Evolutionary conservation across 1,140 invertebrate genomes (phyloP).

Genomic region (Arctopsyche grandis): DNA sequence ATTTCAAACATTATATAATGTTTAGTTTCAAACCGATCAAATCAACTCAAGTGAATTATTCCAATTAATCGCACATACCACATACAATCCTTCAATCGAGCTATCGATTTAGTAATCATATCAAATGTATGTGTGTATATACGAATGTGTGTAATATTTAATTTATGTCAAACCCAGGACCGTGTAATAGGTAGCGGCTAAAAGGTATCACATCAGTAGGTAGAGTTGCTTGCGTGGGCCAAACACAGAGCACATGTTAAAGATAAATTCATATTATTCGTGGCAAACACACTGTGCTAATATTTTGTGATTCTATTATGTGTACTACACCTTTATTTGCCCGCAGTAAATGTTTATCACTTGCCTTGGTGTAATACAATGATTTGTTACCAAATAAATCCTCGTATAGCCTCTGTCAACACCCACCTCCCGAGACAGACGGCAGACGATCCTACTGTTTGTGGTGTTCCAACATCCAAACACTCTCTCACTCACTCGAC

Average conservation of each 20-base stretch:
- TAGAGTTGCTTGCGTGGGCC: constrained; percentile 36
- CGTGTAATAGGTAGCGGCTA: constrained; percentile 1
- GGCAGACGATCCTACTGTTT: constrained; percentile 44
- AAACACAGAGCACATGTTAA: constrained; percentile 50
- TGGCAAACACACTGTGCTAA: constrained; percentile 52
- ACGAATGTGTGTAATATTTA: no score
- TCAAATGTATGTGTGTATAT: no score
- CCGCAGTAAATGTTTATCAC: constrained; percentile 54
- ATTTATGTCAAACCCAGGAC: neutral
- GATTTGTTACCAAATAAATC: constrained; percentile 55
- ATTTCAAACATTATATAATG: no score
- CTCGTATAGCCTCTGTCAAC: constrained; percentile 53
- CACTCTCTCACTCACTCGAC: constrained; percentile 6
- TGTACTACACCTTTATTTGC: constrained; percentile 54
- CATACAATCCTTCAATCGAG: no score
- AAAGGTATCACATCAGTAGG: constrained; percentile 39
- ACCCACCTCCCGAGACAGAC: constrained; percentile 45
- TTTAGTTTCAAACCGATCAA: no score
- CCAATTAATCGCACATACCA: no score
- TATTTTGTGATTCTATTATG: constrained; percentile 55
- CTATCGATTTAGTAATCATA: no score
- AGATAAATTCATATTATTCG: constrained; percentile 55
- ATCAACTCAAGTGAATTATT: no score
- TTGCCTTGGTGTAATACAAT: constrained; percentile 53
- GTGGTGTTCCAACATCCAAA: constrained; percentile 32